Base-by-base conservation (phyloP, 2,888 invertebrate species). In the Agrochola macilenta region DNA sequence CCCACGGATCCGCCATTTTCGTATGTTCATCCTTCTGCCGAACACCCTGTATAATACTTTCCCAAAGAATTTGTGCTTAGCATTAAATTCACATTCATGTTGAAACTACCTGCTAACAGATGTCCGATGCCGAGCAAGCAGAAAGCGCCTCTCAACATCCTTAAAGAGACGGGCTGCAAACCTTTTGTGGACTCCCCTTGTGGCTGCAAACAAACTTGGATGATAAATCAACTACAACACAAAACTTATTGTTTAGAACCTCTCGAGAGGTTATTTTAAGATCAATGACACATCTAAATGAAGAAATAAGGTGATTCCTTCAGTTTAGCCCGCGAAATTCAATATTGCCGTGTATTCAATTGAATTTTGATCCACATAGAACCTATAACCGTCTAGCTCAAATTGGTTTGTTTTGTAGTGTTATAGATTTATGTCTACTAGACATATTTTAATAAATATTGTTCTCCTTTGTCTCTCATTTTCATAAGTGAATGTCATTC, bases 131-230 rank as follows among this genome's bases (percentile, higher is more conserved):
- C 95, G 12, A 98, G 95, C 60, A 98, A 96, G 91, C 98, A 98
- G 92, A 98, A 98, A 9, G 98, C 98, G 8, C 98, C 98, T 81
- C 98, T 97, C 0, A 98, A 92, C 97, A 98, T 98, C 89, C 97
- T 97, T 76, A 98, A 94, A 70, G 97, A 98, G 23, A 98, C 97
- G 0, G 98, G 98, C 85, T 97, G 97, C 72, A 98, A 94, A 76
- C 94, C 93, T 90, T 94, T 95, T n/a, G 94, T 91, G 5, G 96
- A 94, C 85, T 96, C 96, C 9, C 89, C 84, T 87, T 93, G 95
- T n/a, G 91, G 84, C 96, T 96, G 88, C 69, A 89, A 92, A 83
- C 49, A 72, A 85, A 82, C 84, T 81, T 74, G 39, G 52, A 76
- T 68, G 43, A 68, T 76, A 74, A 86, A 86, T 76, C 74, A 71